These are phyloP conservation scores for Calliphora vomitoria DNA, from an alignment of 2,888 invertebrate genomes.

Conservation along the genomic window DNA sequence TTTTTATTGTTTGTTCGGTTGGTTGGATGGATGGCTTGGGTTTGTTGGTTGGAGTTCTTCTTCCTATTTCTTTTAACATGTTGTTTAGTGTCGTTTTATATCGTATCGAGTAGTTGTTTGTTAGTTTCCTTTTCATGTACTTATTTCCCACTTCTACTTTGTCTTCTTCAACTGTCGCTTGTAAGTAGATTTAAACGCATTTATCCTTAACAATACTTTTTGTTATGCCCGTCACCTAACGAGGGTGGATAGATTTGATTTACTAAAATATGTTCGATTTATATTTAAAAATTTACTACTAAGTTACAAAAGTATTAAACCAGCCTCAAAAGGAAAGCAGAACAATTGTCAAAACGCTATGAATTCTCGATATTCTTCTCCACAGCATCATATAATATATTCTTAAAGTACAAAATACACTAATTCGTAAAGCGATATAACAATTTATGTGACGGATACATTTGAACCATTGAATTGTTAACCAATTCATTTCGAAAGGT, in stretches of 20 bases:
- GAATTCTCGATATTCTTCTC: too few relatives aligned
- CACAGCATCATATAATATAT: too few relatives aligned
- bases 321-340: too few relatives aligned
- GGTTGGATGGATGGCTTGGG: conserved; percentile 13
- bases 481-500: background rate
- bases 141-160: conserved; percentile 37
- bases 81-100: conserved; percentile 44
- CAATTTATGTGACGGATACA: too few relatives aligned
- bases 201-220: conserved; percentile 52
- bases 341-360: too few relatives aligned
- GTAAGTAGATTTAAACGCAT: conserved; percentile 67
- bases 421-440: too few relatives aligned
- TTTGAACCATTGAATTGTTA: too few relatives aligned
- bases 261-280: background rate
- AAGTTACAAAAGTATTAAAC: too few relatives aligned
- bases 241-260: conserved; percentile 1
- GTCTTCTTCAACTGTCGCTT: conserved; percentile 57
- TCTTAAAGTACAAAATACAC: too few relatives aligned
- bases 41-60: conserved; percentile 27
- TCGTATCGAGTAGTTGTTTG: conserved; percentile 54
- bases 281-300: too few relatives aligned
- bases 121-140: conserved; percentile 53
- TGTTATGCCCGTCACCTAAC: conserved; percentile 23
- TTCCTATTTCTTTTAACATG: conserved; percentile 41
- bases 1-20: conserved; percentile 17